Percentiles rank a stretch among this genome's conserved stretches.
phyloP scores from a whole-genome alignment of 1,140 invertebrate genomes.

The Hermatobates lingyangjiaoensis region DNA sequence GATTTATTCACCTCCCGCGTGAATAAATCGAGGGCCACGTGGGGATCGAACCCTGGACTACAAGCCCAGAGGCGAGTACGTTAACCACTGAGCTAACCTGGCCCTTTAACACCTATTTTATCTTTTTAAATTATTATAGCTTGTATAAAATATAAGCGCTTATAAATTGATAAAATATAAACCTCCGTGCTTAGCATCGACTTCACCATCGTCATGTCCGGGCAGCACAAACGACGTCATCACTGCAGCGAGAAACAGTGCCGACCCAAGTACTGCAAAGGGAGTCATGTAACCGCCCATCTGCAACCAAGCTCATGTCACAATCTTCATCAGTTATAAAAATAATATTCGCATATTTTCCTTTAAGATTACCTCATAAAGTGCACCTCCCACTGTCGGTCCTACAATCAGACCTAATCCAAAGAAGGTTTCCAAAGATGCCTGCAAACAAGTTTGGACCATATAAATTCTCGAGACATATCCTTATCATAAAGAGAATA shows the following conservation, averaged over 20 bases:
- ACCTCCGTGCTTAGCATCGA: conserved; percentile 36
- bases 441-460: conserved; percentile 29
- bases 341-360: too few species aligned
- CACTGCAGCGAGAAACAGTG: conserved; percentile 53
- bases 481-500: not conserved
- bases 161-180: too few species aligned
- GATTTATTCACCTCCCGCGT: too few species aligned
- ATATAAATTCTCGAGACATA: not conserved
- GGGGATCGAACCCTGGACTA: too few species aligned
- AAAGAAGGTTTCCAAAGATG: conserved; percentile 72
- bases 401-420: conserved; percentile 73
- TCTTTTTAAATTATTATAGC: too few species aligned
- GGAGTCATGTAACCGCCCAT: conserved; percentile 69
- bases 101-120: too few species aligned
- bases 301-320: conserved; percentile 21
- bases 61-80: too few species aligned
- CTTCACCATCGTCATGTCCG: conserved; percentile 33
- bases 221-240: conserved; percentile 55
- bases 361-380: conserved; percentile 57
- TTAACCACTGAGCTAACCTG: too few species aligned
- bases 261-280: conserved; percentile 61
- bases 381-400: conserved; percentile 60
- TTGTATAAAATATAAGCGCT: too few species aligned
- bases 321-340: too few species aligned
- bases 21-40: too few species aligned